phyloP scores from a whole-genome alignment of 2,113 vertebrate species.

The Ctenomys sociabilis region DNA sequence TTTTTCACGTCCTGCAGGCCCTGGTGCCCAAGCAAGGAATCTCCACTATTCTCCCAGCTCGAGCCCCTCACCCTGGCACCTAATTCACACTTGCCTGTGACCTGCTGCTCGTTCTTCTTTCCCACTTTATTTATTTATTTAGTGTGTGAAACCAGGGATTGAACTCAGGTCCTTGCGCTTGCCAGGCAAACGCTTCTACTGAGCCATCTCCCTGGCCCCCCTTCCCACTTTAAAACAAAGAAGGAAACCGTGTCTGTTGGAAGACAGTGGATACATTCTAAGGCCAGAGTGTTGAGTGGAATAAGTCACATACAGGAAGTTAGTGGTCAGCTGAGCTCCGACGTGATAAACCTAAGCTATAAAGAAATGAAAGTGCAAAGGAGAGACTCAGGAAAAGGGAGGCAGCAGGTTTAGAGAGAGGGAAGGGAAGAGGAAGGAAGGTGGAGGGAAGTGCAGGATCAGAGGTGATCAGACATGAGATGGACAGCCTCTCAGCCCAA shows the following conservation, averaged over 20 bases:
- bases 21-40: neutral
- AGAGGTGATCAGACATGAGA: neutral
- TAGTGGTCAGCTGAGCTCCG: neutral
- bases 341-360: neutral
- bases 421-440: neutral
- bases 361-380: neutral
- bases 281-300: neutral
- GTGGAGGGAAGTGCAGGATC: too few relatives aligned
- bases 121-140: too few relatives aligned
- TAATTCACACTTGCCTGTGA: neutral
- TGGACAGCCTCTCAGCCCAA: neutral
- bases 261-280: neutral
- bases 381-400: neutral
- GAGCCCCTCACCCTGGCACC: neutral
- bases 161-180: too few relatives aligned
- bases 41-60: neutral
- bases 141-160: too few relatives aligned
- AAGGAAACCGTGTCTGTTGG: neutral
- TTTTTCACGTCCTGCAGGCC: neutral
- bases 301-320: neutral
- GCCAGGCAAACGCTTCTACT: too few relatives aligned
- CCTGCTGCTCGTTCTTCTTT: neutral
- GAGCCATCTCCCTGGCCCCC: too few relatives aligned
- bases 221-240: neutral
- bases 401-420: too few relatives aligned